Evolutionary conservation across 2,797 vertebrate genomes (phyloP).

Genomic region (Netta rufina): DNA sequence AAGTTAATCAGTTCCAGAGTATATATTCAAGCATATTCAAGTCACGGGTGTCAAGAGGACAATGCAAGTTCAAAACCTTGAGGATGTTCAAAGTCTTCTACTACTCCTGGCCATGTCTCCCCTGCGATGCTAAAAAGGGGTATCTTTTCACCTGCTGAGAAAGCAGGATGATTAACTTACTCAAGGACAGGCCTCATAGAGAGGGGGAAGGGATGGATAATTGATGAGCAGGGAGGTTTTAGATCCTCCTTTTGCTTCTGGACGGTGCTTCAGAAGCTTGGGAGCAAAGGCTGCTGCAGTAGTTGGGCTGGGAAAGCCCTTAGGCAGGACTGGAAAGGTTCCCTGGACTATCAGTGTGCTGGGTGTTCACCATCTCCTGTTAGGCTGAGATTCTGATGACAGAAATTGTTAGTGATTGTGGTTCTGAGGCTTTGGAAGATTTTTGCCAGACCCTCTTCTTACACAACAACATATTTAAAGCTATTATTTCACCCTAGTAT

Average conservation of each 20-base stretch:
- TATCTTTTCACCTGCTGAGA: slow-evolving; percentile 4
- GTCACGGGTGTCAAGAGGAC: slow-evolving; percentile 33
- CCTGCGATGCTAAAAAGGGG: background rate
- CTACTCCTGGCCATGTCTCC: background rate
- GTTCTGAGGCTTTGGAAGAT: background rate
- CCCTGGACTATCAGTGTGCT: background rate
- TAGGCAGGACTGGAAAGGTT: background rate
- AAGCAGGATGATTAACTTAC: background rate
- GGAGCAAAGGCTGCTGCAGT: background rate
- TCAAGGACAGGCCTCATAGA: background rate
- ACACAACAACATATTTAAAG: background rate
- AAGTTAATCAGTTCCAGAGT: slow-evolving; percentile 69
- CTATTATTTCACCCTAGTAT: background rate
- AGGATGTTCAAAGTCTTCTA: slow-evolving; percentile 53
- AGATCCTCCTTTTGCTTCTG: background rate
- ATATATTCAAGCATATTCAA: background rate
- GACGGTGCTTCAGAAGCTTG: background rate
- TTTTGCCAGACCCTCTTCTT: background rate
- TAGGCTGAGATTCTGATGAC: background rate
- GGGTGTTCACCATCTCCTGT: background rate
- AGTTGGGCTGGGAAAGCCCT: background rate
- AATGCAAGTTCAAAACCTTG: slow-evolving; percentile 47
- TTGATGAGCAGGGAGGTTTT: background rate
- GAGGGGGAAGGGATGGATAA: background rate
- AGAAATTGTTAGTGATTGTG: background rate